Base-by-base conservation (phyloP, 2,113 vertebrate species). In the Erinaceus europaeus region DNA sequence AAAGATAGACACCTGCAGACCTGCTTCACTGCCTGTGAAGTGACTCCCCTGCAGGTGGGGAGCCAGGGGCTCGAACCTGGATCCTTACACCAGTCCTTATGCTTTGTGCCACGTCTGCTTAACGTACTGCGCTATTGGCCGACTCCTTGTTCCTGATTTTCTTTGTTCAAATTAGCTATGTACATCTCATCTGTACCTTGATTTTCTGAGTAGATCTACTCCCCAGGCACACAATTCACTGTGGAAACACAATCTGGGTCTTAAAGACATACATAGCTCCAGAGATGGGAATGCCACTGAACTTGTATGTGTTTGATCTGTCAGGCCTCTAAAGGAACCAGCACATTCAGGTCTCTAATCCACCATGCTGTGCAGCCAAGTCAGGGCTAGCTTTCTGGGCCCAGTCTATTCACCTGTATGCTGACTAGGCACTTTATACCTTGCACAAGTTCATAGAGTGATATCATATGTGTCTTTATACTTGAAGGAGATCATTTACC, bases 111-210 rank as follows among this genome's bases (percentile, higher is more conserved):
- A n/a, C n/a, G n/a, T n/a, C n/a, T n/a, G n/a, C n/a, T n/a, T n/a
- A n/a, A n/a, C n/a, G n/a, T n/a, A n/a, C n/a, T n/a, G n/a, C n/a
- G n/a, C n/a, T n/a, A n/a, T n/a, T n/a, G n/a, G n/a, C n/a, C n/a
- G n/a, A n/a, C n/a, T n/a, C n/a, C n/a, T n/a, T n/a, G n/a, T n/a
- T n/a, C n/a, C n/a, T n/a, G n/a, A n/a, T n/a, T 86, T 75, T 44
- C 69, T 88, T 85, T 71, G 44, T 82, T 88, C 80, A 65, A 34
- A 77, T 42, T n/a, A 64, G 79, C 61, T 57, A 82, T 64, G 23
- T 23, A 68, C 80, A 50, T 86, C 72, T 92, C 44, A 79, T 73
- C 61, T 90, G 23, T 92, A 90, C 91, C 68, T 68, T 93, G 86
- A 40, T 80, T 81, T 90, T 64, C 27, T 73, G 55, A 84, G 62